phyloP scores from a whole-genome alignment of 2,113 vertebrate genomes.

The Etheostoma spectabile region DNA sequence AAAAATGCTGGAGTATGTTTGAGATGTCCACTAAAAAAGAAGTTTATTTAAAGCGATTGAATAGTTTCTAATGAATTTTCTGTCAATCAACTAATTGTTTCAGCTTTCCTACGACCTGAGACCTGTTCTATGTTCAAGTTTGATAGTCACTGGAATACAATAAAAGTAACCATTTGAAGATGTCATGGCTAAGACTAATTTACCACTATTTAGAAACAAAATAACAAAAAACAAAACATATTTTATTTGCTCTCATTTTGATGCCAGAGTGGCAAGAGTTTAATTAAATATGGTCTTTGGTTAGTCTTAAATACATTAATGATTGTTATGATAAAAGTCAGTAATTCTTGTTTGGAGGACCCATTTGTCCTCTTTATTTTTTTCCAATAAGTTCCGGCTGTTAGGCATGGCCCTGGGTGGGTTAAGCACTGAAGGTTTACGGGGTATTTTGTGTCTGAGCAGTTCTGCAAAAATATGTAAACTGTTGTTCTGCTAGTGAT shows the following conservation, averaged over 20 bases:
- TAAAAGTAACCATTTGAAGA: background rate
- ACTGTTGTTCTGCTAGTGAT: constrained; percentile 72
- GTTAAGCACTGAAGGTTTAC: constrained; percentile 36
- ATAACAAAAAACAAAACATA: too few relatives aligned
- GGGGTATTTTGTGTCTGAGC: constrained; percentile 50
- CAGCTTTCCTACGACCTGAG: background rate
- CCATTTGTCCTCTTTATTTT: constrained; percentile 30
- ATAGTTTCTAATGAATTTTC: background rate
- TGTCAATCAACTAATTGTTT: background rate
- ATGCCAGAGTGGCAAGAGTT: background rate
- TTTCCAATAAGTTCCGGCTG: constrained; percentile 38
- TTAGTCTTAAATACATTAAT: constrained; percentile 6
- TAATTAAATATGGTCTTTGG: background rate
- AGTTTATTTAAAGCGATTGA: too few relatives aligned
- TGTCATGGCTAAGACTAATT: background rate
- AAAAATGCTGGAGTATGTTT: background rate
- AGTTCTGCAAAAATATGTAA: constrained; percentile 66
- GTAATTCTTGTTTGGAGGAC: constrained; percentile 29
- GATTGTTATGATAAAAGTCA: constrained; percentile 30
- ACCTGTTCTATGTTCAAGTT: background rate
- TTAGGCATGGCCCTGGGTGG: constrained; percentile 14
- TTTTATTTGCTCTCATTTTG: background rate
- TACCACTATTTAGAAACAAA: background rate
- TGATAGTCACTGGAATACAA: background rate
- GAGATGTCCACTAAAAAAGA: background rate